phyloP scores from a whole-genome alignment of 2,888 invertebrate species.

The Tenthredo amoena region DNA sequence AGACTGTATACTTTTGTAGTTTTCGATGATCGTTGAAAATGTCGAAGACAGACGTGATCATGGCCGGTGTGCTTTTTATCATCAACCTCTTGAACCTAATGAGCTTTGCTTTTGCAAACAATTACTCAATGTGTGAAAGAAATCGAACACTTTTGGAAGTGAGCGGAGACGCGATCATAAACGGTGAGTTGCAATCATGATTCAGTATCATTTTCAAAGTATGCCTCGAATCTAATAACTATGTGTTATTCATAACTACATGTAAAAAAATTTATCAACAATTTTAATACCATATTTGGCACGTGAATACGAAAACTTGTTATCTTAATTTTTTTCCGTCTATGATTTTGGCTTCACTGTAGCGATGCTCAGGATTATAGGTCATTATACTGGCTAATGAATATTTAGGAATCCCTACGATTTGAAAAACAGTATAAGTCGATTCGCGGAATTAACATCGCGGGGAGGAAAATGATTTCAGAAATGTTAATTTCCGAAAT shows the following conservation, averaged over 20 bases:
- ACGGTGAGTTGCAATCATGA: slow-evolving; percentile 64
- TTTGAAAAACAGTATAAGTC: background rate
- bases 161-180: slow-evolving; percentile 71
- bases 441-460: background rate
- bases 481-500: too few relatives aligned
- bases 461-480: background rate
- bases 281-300: background rate
- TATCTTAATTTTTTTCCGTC: background rate
- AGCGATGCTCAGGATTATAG: background rate
- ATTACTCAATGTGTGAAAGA: slow-evolving; percentile 63
- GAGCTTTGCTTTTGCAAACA: background rate
- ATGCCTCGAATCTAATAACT: background rate
- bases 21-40: background rate
- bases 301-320: background rate
- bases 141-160: slow-evolving; percentile 70
- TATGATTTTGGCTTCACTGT: background rate
- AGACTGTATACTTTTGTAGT: background rate
- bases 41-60: background rate
- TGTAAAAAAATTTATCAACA: background rate
- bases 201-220: background rate
- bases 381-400: background rate
- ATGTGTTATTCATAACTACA: background rate
- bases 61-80: background rate
- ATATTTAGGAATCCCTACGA: background rate
- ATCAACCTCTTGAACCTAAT: slow-evolving; percentile 23